Evolutionary conservation across 2,113 vertebrate species (phyloP).

Genomic region (Psettodes erumei): DNA sequence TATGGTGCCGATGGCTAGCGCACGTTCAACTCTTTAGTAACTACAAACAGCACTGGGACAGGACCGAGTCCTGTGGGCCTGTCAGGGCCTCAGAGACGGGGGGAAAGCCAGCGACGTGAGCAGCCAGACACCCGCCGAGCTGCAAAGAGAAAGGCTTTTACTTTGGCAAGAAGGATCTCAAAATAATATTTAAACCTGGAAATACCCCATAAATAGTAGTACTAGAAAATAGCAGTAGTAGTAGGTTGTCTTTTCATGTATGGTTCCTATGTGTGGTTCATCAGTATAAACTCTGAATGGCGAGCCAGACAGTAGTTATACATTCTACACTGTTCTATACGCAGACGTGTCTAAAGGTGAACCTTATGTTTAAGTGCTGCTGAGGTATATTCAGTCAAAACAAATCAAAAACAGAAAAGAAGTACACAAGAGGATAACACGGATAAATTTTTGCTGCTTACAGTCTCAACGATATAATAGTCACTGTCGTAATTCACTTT

Average conservation of each 20-base stretch:
- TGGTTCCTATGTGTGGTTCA: conserved; percentile 68
- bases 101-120: conserved; percentile 72
- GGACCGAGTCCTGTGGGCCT: conserved; percentile 59
- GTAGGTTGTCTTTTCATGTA: conserved; percentile 77
- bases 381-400: conserved; percentile 97
- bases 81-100: conserved; percentile 43
- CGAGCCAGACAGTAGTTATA: conserved; percentile 84
- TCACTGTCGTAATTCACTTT: conserved; percentile 23
- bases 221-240: conserved; percentile 87
- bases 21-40: conserved; percentile 56
- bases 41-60: conserved; percentile 63
- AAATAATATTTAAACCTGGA: conserved; percentile 82
- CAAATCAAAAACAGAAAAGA: conserved; percentile 86
- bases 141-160: conserved; percentile 87
- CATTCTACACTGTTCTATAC: conserved; percentile 90
- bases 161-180: conserved; percentile 92
- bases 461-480: conserved; percentile 35
- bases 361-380: conserved; percentile 90
- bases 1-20: conserved; percentile 66
- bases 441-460: conserved; percentile 56
- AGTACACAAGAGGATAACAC: conserved; percentile 74
- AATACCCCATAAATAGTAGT: conserved; percentile 85
- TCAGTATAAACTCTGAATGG: conserved; percentile 71
- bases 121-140: conserved; percentile 82
- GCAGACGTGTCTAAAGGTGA: conserved; percentile 86